Conservation (phyloP, 2,888 invertebrate genomes). For the Neoscelio sp. region DNA sequence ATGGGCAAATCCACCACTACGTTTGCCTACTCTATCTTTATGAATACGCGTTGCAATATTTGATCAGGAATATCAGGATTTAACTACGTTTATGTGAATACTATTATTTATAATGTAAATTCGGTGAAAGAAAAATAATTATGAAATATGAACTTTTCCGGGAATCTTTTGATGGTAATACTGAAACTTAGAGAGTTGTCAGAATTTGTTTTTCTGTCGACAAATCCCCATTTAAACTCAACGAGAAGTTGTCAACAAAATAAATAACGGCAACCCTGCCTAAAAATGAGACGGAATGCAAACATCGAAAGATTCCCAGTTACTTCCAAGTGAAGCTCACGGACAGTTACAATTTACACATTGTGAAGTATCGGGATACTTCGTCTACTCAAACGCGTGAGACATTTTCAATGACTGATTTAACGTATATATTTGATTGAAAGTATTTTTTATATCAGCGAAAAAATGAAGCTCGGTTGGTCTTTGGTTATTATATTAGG, state of each 20-base stretch:
- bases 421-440: too few species aligned
- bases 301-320: slow-evolving; percentile 57
- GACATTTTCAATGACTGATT: too few species aligned
- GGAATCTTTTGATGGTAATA: slow-evolving; percentile 27
- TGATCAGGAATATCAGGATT: too few species aligned
- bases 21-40: too few species aligned
- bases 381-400: neutral
- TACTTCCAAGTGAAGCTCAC: slow-evolving; percentile 35
- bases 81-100: too few species aligned
- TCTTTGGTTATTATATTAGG: too few species aligned
- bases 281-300: slow-evolving; percentile 56
- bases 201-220: slow-evolving; percentile 49
- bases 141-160: slow-evolving; percentile 35
- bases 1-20: too few species aligned
- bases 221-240: slow-evolving; percentile 29
- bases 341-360: too few species aligned
- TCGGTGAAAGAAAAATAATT: neutral
- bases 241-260: slow-evolving; percentile 52
- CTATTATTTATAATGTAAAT: slow-evolving; percentile 11
- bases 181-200: slow-evolving; percentile 11
- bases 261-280: slow-evolving; percentile 62
- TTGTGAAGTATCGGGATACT: slow-evolving; percentile 14
- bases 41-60: too few species aligned
- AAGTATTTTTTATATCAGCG: too few species aligned
- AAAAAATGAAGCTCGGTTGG: slow-evolving; percentile 13